These are phyloP conservation scores for Phrynocephalus forsythii DNA, from an alignment of 2,797 vertebrate species.

Conservation along the genomic window DNA sequence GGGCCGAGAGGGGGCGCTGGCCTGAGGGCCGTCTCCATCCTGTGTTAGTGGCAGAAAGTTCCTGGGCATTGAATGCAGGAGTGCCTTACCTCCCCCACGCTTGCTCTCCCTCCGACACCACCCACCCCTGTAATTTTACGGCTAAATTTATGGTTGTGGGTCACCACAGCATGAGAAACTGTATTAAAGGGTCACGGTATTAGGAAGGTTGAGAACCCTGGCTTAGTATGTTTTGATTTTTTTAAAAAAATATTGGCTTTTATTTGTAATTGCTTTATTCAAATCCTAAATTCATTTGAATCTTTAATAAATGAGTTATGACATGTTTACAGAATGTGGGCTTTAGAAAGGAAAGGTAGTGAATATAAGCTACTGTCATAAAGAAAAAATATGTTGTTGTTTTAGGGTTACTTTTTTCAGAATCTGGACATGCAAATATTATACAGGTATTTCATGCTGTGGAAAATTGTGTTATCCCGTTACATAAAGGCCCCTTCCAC, in stretches of 20 bases:
- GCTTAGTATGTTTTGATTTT: not conserved
- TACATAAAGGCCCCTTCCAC: not conserved
- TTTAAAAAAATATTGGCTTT: not conserved
- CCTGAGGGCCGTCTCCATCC: no score
- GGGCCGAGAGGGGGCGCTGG: no score
- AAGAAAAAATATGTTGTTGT: not conserved
- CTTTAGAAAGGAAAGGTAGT: not conserved
- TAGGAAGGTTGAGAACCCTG: no score
- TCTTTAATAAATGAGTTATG: not conserved
- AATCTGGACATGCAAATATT: not conserved
- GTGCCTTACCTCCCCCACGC: no score
- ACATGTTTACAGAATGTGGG: not conserved
- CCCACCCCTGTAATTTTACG: no score
- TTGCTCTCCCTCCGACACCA: no score
- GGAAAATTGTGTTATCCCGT: not conserved
- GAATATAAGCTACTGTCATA: not conserved
- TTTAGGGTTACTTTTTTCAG: not conserved
- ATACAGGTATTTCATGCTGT: not conserved
- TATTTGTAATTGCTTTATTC: not conserved
- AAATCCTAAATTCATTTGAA: not conserved
- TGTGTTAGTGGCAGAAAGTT: no score
- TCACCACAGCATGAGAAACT: no score
- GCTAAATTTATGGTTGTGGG: no score
- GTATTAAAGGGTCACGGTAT: no score
- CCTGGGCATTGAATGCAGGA: no score